phyloP scores from a whole-genome alignment of 2,888 invertebrate genomes.

The Erpobdella octoculata region DNA sequence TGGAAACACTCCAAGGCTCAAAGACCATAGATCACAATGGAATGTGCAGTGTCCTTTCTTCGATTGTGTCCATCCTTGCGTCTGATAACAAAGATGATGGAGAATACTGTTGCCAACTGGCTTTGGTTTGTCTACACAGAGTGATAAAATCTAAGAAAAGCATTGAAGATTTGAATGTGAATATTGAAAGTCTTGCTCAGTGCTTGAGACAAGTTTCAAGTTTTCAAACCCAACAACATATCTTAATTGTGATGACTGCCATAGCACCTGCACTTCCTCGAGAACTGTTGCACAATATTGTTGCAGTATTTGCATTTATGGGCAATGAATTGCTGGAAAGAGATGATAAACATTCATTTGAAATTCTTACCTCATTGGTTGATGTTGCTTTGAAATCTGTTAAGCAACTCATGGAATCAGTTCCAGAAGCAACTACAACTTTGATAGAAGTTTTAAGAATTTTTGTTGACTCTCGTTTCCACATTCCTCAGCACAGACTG shows the following conservation, averaged over 20 bases:
- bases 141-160: not conserved
- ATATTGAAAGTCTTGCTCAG: slow-evolving; percentile 71
- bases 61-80: not conserved
- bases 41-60: not conserved
- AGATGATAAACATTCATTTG: slow-evolving; percentile 88
- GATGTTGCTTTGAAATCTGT: slow-evolving; percentile 82
- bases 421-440: not conserved
- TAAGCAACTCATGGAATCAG: slow-evolving; percentile 46
- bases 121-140: not conserved
- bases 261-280: slow-evolving; percentile 70
- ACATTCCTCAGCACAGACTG: slow-evolving; percentile 86
- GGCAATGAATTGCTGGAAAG: slow-evolving; percentile 83
- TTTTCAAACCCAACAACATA: slow-evolving; percentile 90
- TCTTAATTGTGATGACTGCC: slow-evolving; percentile 71
- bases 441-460: slow-evolving; percentile 61
- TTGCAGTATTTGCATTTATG: slow-evolving; percentile 96
- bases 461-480: slow-evolving; percentile 79
- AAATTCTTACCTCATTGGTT: slow-evolving; percentile 80
- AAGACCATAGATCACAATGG: not conserved
- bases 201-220: slow-evolving; percentile 82
- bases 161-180: slow-evolving; percentile 39
- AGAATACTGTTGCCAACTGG: not conserved
- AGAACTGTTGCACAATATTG: slow-evolving; percentile 70
- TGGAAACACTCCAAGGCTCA: not conserved
- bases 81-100: not conserved